These are phyloP conservation scores for Cnemophilus loriae DNA, from an alignment of 2,113 vertebrate genomes.

Conservation along the genomic window DNA sequence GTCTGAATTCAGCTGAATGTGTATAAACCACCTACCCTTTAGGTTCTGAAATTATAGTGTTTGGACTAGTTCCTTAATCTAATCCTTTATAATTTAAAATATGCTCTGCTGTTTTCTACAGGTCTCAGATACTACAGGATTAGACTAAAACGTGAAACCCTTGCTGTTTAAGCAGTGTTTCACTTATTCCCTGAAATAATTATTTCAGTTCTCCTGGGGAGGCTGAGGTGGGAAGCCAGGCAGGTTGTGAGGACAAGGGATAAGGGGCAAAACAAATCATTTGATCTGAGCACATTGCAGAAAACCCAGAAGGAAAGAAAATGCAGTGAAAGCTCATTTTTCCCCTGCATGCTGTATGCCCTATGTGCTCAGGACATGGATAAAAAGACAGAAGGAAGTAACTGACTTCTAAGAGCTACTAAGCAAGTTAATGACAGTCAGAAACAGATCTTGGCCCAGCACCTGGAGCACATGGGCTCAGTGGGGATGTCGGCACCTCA, in stretches of 20 bases:
- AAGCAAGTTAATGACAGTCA: not conserved
- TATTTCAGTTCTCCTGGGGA: not conserved
- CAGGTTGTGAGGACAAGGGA: not conserved
- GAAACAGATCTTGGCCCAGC: not conserved
- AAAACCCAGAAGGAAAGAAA: not conserved
- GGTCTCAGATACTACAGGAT: not conserved
- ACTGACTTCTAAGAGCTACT: not conserved
- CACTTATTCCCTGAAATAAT: not conserved
- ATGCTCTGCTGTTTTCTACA: not conserved
- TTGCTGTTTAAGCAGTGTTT: not conserved
- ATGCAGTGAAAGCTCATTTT: not conserved
- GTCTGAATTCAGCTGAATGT: not conserved
- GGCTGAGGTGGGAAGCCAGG: not conserved
- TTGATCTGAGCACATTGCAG: not conserved
- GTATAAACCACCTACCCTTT: not conserved
- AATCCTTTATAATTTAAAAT: not conserved
- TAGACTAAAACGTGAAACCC: not conserved
- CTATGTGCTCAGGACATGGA: not conserved
- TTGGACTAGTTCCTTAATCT: not conserved
- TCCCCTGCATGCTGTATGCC: not conserved
- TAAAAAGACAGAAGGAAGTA: not conserved
- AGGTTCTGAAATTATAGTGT: not conserved
- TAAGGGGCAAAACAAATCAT: not conserved
- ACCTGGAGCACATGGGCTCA: not conserved
- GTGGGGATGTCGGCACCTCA: too few relatives aligned